Base-by-base conservation (phyloP, 2,888 invertebrate genomes). In the Noctua janthe region DNA sequence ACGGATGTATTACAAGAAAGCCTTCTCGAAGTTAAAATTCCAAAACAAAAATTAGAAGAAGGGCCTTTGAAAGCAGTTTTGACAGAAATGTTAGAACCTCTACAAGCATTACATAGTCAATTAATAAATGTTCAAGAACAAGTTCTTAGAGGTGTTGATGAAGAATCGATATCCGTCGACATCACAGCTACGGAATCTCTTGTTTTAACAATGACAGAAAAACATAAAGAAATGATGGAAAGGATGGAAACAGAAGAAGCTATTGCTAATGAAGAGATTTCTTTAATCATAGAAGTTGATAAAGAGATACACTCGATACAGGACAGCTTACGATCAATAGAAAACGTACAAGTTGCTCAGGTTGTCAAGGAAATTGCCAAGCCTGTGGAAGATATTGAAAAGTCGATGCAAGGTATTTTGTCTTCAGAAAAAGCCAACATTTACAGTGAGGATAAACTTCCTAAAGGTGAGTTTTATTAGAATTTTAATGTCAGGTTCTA, bases 291-390 rank as follows among this genome's bases (percentile, higher is more conserved):
- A 73, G 94, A 95, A 88, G 91, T 96, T 1, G 94, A 95, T 81
- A 94, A 94, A 80, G 94, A 95, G 89, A 94, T 96, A 75, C 93
- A 94, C 74, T 92, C 90, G 2, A 93, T 96, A 82, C 92, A 95
- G 90, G 93, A 95, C 49, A 94, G 92, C 85, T 90, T 97, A 84
- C 92, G 92, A 47, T 92, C 92, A 56, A 93, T 96, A 64, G 95
- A 96, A 74, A 92, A 91, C 67, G 74, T 89, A 2, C 89, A 92
- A 82, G 87, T 81, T 1, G 87, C 87, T 29, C 89, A 92, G 75
- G 83, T 88, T 43, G 90, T 95, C 0, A 92, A 92, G 80, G 90
- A 94, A 77, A 90, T 94, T 51, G 83, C 91, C 0, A 92, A 93
- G 78, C 94, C 95, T 29, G 92, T 96, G 56, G 90, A 92, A 83